phyloP scores from a whole-genome alignment of 37 sponge, comb jelly and placozoan genomes.

The Aplysina aerophoba region DNA sequence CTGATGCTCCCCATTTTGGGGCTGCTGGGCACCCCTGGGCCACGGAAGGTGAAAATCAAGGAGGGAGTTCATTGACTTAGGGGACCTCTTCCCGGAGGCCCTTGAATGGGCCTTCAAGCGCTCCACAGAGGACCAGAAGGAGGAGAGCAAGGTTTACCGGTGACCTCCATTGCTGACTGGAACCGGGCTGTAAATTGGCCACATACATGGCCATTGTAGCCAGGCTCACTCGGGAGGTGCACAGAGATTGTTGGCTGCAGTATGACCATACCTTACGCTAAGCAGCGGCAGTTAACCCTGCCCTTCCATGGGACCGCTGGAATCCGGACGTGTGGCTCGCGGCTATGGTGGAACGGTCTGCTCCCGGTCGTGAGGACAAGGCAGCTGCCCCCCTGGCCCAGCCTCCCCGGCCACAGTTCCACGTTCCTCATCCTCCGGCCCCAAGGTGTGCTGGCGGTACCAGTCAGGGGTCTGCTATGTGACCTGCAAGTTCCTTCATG shows the following conservation, averaged over 20 bases:
- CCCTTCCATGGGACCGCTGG: slow-evolving; percentile 12
- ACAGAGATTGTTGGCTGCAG: background rate
- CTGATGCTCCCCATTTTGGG: too few relatives aligned
- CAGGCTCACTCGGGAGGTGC: background rate
- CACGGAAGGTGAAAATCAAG: background rate
- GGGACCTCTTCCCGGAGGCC: slow-evolving; percentile 34
- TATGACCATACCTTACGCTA: slow-evolving; percentile 30
- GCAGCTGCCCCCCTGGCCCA: background rate
- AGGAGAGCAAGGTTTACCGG: background rate
- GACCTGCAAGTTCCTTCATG: background rate
- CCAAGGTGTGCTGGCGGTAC: background rate
- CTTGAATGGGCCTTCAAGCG: background rate
- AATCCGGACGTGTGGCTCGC: slow-evolving; percentile 26
- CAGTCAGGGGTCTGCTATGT: background rate
- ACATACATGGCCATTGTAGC: background rate
- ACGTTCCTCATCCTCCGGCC: background rate
- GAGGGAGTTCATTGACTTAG: slow-evolving; percentile 20
- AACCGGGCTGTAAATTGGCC: background rate
- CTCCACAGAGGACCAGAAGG: slow-evolving; percentile 21
- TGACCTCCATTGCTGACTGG: background rate
- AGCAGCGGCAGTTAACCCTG: slow-evolving; percentile 2
- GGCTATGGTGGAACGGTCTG: background rate
- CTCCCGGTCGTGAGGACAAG: background rate
- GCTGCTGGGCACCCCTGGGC: background rate
- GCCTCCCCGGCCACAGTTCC: background rate